Conservation (phyloP, 2,797 vertebrate genomes). For the Syndactyla subalaris region DNA sequence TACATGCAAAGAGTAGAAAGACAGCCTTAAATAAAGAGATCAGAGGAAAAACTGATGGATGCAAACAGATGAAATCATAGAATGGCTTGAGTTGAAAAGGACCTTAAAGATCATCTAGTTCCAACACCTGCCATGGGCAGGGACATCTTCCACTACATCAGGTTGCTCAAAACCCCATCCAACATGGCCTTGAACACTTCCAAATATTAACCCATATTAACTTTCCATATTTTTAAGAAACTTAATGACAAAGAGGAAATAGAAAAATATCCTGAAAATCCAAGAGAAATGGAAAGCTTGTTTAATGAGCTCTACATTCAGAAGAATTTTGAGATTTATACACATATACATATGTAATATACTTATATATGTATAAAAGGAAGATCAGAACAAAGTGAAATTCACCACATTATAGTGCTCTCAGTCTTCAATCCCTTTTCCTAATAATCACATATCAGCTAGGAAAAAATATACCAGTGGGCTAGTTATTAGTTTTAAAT, state of each 20-base stretch:
- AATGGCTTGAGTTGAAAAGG: not conserved
- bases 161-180: not conserved
- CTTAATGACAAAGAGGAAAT: not conserved
- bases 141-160: not conserved
- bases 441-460: not conserved
- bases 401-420: not conserved
- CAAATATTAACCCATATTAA: not conserved
- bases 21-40: not conserved
- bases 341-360: too few relatives aligned
- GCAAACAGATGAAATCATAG: not conserved
- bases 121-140: not conserved
- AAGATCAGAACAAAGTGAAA: not conserved
- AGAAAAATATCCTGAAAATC: not conserved
- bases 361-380: not conserved
- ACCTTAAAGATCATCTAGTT: not conserved
- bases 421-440: not conserved
- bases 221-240: not conserved
- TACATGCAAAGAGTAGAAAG: not conserved
- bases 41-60: not conserved
- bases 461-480: not conserved
- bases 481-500: not conserved
- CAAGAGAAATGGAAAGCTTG: not conserved
- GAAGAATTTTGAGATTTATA: not conserved
- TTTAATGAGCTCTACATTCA: not conserved
- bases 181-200: not conserved